These are phyloP conservation scores for Choreutis nemorana DNA, from an alignment of 2,888 invertebrate genomes.

Conservation along the genomic window DNA sequence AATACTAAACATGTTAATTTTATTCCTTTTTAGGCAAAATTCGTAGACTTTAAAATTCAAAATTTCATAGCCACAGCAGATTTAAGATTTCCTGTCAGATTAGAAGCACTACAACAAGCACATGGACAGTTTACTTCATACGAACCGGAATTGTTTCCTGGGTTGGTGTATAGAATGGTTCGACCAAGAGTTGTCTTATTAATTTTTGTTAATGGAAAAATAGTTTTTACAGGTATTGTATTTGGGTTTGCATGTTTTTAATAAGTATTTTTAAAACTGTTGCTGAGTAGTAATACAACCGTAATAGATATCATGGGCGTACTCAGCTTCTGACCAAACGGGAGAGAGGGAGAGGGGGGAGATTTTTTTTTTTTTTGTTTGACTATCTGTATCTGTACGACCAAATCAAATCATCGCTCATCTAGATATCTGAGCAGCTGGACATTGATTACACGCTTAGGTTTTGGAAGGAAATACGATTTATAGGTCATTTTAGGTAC, in stretches of 20 bases:
- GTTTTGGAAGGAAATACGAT: too few species aligned
- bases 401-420: too few species aligned
- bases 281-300: conserved; percentile 3
- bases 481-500: too few species aligned
- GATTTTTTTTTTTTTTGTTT: too few species aligned
- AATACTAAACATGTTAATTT: too few species aligned
- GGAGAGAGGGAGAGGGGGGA: too few species aligned
- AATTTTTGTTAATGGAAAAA: conserved; percentile 99
- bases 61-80: conserved; percentile 81
- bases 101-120: conserved; percentile 76
- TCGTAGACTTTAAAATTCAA: conserved; percentile 80
- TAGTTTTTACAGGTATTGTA: conserved; percentile 83
- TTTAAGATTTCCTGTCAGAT: conserved; percentile 75
- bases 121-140: conserved; percentile 86
- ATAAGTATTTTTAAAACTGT: not conserved
- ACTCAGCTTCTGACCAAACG: too few species aligned
- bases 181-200: conserved; percentile 94
- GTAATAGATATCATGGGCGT: too few species aligned
- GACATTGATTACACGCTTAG: too few species aligned
- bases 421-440: too few species aligned
- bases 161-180: conserved; percentile 98
- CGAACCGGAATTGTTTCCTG: conserved; percentile 98
- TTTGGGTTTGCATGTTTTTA: conserved; percentile 1
- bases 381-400: too few species aligned
- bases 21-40: conserved; percentile 74